Base-by-base conservation (phyloP, 2,113 vertebrate genomes). In the Phyllostomus discolor region DNA sequence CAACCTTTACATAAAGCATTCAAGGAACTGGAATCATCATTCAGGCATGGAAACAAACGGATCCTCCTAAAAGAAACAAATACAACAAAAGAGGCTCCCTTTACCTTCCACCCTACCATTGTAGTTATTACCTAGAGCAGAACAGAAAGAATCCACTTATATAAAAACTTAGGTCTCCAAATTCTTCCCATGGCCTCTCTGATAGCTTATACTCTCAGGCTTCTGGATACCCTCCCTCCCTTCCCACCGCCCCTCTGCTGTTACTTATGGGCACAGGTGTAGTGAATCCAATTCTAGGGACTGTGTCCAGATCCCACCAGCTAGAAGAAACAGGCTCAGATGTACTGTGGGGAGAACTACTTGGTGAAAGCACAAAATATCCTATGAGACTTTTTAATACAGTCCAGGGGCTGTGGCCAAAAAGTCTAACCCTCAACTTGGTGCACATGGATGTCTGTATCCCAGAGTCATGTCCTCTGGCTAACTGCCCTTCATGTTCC, bases 21-120 rank as follows among this genome's bases (percentile, higher is more conserved):
- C 16, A 1, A 4, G 28, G 10, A 50, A 66, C 62, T 43, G 16
- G 38, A 24, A 33, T 19, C 64, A 57, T 70, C 67, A 48, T 20
- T 38, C 50, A 70, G 4, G 10, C 48, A 24, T 26, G 28, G 38
- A 72, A 43, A 75, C 79, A 81, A 43, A 43, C 4, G 5, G 7
- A 59, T 19, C 6, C 17, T 35, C 19, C 8, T 7, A 48, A 5
- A 75, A 46, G 52, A 59, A 46, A 5, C 38, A 43, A 50, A 10
- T 33, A n/a, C 7, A 14, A 41, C 19, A 72, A 64, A 78, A 28
- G 24, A 19, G 33, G 33, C 26, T 24, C n/a, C 66, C 38, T 35
- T 10, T 4, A 14, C 46, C 52, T 52, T 8, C 4, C 3, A 11
- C 1, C 2, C 8, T 28, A 48, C 16, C 35, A 8, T 20, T 26